Evolutionary conservation across 2,113 vertebrate species (phyloP).

Genomic region (Isurus oxyrinchus): DNA sequence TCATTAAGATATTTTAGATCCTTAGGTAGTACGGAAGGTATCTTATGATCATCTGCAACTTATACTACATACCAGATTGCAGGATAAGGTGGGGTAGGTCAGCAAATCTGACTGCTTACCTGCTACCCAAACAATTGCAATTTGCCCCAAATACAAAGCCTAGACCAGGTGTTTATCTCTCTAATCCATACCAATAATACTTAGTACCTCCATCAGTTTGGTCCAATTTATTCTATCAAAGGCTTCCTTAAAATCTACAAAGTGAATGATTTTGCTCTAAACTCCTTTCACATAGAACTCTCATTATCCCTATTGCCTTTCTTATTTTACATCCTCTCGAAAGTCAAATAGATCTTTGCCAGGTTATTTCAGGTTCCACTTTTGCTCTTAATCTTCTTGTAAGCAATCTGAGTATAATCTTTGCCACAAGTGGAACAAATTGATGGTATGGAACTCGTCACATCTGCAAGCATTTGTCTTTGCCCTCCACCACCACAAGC

Average conservation of each 20-base stretch:
- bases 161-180: background rate
- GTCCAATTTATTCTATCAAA: background rate
- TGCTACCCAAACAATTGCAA: background rate
- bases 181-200: background rate
- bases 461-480: background rate
- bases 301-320: background rate
- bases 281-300: background rate
- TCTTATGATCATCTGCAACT: background rate
- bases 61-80: no score
- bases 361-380: background rate
- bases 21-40: background rate
- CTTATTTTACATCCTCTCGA: background rate
- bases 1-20: background rate
- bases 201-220: background rate
- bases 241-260: background rate
- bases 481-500: no score
- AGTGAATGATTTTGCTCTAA: background rate
- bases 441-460: background rate
- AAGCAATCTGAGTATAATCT: conserved; percentile 13
- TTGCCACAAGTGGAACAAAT: background rate
- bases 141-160: background rate
- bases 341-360: background rate
- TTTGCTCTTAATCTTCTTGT: background rate
- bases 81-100: no score
- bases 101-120: background rate